Conservation (phyloP, 92 coral and sea anemone genomes). For the Palythoa heliodiscus region DNA sequence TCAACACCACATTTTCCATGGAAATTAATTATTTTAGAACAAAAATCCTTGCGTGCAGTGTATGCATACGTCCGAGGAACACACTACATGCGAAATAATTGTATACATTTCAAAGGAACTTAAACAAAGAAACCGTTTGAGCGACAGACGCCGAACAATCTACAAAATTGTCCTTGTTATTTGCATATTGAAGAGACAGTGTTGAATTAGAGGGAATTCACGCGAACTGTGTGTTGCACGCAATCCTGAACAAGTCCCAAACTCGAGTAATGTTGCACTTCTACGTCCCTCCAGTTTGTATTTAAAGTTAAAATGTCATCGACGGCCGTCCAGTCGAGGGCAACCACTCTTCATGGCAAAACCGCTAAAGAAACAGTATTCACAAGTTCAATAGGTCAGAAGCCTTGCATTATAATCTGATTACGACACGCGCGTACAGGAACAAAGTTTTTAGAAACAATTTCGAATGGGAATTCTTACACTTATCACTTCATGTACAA, state of each 20-base stretch:
- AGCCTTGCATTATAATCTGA: conserved; percentile 59
- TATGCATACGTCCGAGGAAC: not conserved
- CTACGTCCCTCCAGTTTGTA: not conserved
- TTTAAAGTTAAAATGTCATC: not conserved
- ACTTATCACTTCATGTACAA: not conserved
- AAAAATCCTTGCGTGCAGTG: conserved; percentile 17
- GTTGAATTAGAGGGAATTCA: conserved; percentile 73
- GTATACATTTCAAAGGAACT: conserved; percentile 43
- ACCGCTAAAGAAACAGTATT: conserved; percentile 42
- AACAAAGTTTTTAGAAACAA: conserved; percentile 8
- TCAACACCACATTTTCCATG: not conserved
- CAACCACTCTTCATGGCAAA: conserved; percentile 37
- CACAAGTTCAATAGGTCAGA: conserved; percentile 85
- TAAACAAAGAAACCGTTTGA: conserved; percentile 65
- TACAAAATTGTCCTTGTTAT: conserved; percentile 71
- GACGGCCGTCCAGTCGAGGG: not conserved
- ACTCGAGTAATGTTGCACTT: conserved; percentile 8
- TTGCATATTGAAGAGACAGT: conserved; percentile 88
- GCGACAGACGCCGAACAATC: conserved; percentile 78
- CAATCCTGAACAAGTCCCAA: conserved; percentile 47
- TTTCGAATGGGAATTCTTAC: not conserved
- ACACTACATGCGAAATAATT: conserved; percentile 27
- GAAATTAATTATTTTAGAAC: not conserved
- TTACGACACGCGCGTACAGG: conserved; percentile 53
- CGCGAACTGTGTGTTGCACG: conserved; percentile 64